phyloP scores from a whole-genome alignment of 1,140 invertebrate genomes.

The Vollenhovia emeryi region DNA sequence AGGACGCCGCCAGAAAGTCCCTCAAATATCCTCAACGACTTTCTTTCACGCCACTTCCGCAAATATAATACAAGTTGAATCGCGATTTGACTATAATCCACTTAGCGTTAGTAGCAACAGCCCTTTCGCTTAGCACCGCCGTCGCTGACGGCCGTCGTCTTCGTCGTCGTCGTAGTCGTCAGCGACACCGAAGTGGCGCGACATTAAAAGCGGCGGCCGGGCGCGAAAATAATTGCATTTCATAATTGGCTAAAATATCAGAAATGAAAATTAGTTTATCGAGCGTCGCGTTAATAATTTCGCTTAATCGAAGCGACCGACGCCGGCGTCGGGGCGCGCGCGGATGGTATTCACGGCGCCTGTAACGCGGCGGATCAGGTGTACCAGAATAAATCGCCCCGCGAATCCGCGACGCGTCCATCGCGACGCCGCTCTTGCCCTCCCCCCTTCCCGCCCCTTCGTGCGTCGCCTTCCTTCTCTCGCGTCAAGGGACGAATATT shows the following conservation, averaged over 20 bases:
- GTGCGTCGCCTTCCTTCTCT: neutral
- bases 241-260: slow-evolving; percentile 82
- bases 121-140: neutral
- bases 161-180: neutral
- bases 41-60: neutral
- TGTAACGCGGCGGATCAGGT: slow-evolving; percentile 68
- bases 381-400: slow-evolving; percentile 71
- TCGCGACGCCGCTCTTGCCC: slow-evolving; percentile 26
- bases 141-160: neutral
- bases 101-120: slow-evolving; percentile 61
- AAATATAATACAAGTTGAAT: neutral
- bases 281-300: slow-evolving; percentile 79
- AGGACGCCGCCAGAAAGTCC: neutral
- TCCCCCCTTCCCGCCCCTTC: too few relatives aligned
- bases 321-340: slow-evolving; percentile 67
- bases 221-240: slow-evolving; percentile 82
- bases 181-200: slow-evolving; percentile 70
- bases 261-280: slow-evolving; percentile 81
- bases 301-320: slow-evolving; percentile 78
- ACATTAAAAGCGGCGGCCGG: slow-evolving; percentile 79
- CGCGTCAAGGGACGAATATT: slow-evolving; percentile 47
- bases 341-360: slow-evolving; percentile 71
- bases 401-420: slow-evolving; percentile 61
- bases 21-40: neutral
- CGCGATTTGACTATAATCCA: slow-evolving; percentile 56